Conservation (phyloP, 64 coral and sea anemone genomes). For the Acropora yongei region DNA sequence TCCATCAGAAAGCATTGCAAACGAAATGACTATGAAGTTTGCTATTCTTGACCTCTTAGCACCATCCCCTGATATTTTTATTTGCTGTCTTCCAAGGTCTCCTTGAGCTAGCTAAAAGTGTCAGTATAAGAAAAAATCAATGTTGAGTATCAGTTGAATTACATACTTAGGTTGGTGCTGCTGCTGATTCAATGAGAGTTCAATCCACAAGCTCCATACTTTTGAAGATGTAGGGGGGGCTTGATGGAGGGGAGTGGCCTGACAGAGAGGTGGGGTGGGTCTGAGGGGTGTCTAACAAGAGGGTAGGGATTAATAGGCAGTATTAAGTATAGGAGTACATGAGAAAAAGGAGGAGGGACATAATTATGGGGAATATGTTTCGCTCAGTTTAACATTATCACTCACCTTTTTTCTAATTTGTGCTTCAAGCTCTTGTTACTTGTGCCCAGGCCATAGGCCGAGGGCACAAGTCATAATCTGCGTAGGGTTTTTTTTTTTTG, state of each 20-base stretch:
- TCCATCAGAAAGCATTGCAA: slow-evolving; percentile 46
- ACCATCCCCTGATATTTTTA: slow-evolving; percentile 29
- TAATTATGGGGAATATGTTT: no score
- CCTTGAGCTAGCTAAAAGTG: background rate
- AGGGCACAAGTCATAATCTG: no score
- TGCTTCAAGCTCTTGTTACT: slow-evolving; percentile 33
- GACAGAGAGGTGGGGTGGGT: no score
- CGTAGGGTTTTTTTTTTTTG: no score
- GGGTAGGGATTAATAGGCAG: no score
- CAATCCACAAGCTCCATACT: no score
- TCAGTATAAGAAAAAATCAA: slow-evolving; percentile 1
- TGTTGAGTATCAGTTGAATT: no score
- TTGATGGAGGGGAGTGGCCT: no score
- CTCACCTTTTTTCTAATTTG: slow-evolving; percentile 50
- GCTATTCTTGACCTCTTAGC: slow-evolving; percentile 46
- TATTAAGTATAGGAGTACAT: background rate
- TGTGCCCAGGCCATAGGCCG: no score
- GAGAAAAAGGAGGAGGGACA: background rate
- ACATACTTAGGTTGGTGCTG: background rate
- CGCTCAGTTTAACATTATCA: background rate
- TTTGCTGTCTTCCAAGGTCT: slow-evolving; percentile 11
- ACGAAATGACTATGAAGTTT: slow-evolving; percentile 52
- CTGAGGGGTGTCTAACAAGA: no score
- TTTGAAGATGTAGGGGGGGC: no score
- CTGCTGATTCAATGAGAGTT: no score